phyloP scores from a whole-genome alignment of 2,113 vertebrate species.

The Anhinga rufa region DNA sequence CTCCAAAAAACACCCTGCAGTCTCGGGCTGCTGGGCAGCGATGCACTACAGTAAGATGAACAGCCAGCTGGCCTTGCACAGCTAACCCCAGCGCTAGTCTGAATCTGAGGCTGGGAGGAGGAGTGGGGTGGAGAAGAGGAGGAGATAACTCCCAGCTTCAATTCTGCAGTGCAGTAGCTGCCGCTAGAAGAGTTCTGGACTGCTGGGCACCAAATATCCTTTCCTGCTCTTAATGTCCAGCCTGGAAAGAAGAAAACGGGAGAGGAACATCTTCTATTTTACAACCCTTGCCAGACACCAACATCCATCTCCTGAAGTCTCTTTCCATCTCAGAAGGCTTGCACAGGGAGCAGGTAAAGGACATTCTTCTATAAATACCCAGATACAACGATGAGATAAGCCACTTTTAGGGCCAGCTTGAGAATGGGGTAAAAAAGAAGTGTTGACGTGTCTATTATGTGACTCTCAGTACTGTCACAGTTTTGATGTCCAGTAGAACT shows the following conservation, averaged over 20 bases:
- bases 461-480: not conserved
- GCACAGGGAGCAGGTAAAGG: not conserved
- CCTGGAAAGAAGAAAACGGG: not conserved
- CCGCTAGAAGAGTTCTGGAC: not conserved
- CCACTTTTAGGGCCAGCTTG: not conserved
- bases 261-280: not conserved
- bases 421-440: not conserved
- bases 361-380: not conserved
- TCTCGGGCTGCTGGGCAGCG: not conserved
- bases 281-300: not conserved
- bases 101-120: conserved; percentile 1
- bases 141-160: conserved; percentile 24
- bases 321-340: not conserved
- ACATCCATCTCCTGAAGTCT: not conserved
- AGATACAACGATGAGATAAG: not conserved
- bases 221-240: not conserved
- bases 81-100: not conserved
- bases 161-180: conserved; percentile 58
- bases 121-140: conserved; percentile 16
- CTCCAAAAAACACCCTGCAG: not conserved
- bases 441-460: not conserved
- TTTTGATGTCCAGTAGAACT: not conserved
- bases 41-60: not conserved
- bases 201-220: not conserved
- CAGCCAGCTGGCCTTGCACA: not conserved